These are phyloP conservation scores for Elaphurus davidianus DNA, from an alignment of 2,113 vertebrate species.

Conservation along the genomic window DNA sequence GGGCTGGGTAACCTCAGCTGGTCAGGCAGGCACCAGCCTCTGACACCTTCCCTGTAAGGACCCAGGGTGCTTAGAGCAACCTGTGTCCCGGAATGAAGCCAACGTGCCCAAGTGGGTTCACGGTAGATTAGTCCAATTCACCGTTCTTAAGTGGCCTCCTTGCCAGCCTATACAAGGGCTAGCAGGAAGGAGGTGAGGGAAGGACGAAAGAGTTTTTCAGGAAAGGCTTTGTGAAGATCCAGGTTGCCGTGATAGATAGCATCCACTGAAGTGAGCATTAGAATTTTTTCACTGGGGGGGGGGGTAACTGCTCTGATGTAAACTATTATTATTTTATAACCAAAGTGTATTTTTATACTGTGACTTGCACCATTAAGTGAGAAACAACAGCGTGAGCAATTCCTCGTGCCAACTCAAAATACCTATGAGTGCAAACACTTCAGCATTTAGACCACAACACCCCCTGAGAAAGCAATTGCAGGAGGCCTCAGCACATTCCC, in stretches of 20 bases:
- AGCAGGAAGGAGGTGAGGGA: background rate
- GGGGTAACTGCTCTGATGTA: background rate
- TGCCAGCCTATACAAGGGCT: background rate
- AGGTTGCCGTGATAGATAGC: background rate
- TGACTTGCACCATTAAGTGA: conserved; percentile 11
- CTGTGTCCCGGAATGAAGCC: background rate
- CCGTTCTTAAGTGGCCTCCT: background rate
- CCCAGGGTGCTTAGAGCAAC: background rate
- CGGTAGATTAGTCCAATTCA: background rate
- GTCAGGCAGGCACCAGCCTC: background rate
- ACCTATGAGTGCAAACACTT: conserved; percentile 61
- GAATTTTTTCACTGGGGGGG: background rate
- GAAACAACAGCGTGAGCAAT: conserved; percentile 51
- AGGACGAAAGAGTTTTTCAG: background rate
- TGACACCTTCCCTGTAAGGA: background rate
- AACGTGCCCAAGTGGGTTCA: background rate
- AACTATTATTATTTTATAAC: conserved; percentile 46
- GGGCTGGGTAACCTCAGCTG: background rate
- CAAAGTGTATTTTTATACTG: conserved; percentile 52
- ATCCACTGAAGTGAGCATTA: background rate
- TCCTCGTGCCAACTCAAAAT: conserved; percentile 73
- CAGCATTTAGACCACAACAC: conserved; percentile 64
- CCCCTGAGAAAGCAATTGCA: conserved; percentile 55
- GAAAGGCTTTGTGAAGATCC: background rate
- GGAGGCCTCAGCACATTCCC: conserved; percentile 79